phyloP scores from a whole-genome alignment of 2,797 vertebrate species.

The Pelodytes ibericus region DNA sequence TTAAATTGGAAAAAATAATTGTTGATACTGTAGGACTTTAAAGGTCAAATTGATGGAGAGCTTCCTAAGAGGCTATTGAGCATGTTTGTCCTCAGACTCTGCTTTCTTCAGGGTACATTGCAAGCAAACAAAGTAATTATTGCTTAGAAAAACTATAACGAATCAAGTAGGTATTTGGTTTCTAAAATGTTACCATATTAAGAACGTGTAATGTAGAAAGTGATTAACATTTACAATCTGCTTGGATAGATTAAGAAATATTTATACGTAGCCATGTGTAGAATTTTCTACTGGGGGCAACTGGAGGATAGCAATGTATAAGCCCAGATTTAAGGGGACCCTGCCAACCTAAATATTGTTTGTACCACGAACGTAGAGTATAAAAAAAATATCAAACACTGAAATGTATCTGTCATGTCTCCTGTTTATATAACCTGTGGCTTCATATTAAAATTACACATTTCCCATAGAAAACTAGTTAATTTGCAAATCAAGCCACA shows the following conservation, averaged over 20 bases:
- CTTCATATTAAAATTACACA: too few species aligned
- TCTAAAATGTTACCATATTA: slow-evolving; percentile 26
- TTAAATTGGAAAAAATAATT: slow-evolving; percentile 29
- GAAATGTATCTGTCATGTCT: too few species aligned
- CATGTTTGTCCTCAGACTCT: slow-evolving; percentile 27
- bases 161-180: slow-evolving; percentile 15
- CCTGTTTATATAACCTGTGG: too few species aligned
- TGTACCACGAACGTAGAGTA: too few species aligned
- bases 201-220: slow-evolving; percentile 26
- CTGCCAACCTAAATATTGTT: too few species aligned
- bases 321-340: too few species aligned
- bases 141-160: slow-evolving; percentile 35
- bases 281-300: too few species aligned
- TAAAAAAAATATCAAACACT: too few species aligned
- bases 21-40: slow-evolving; percentile 19
- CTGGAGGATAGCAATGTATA: too few species aligned
- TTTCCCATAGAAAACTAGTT: too few species aligned
- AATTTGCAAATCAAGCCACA: too few species aligned
- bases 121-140: slow-evolving; percentile 10
- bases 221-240: slow-evolving; percentile 33
- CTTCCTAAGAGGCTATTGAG: background rate
- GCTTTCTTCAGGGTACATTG: background rate
- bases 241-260: slow-evolving; percentile 23
- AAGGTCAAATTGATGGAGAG: slow-evolving; percentile 45
- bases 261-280: background rate